Evolutionary conservation across 2,888 invertebrate genomes (phyloP), one percentile per base, ranked within the genome.

Genomic region (Tetragonula carbonaria): DNA sequence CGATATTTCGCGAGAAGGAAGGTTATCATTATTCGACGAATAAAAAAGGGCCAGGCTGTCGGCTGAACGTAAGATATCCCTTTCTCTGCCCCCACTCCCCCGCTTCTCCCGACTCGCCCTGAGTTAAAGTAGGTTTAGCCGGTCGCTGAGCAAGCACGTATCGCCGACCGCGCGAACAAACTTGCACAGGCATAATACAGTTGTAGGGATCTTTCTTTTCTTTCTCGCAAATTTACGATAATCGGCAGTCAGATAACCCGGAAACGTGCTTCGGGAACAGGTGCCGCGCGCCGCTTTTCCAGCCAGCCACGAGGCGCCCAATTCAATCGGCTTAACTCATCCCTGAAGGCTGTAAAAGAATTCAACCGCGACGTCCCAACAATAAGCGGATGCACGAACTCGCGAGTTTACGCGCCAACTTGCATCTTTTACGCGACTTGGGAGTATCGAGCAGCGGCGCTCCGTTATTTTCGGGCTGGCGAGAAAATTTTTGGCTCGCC

Each of bases 171-270:
- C 72, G 50, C 66, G 51, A 77, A 79, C 78, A 79, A 85, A 88
- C 80, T 85, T 62, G 75, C 68, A n/a, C 62, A 65, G 68, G 62
- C 84, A 74, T 89, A 87, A 89, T 87, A 89, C 89, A 87, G 86
- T 86, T 85, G 85, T 86, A 86, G 67, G 70, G 68, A 0, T 45
- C 45, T 8, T 45, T 45, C 28, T 45, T 45, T 45, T 8, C 8
- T 83, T 78, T 84, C 84, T 85, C 18, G 78, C 72, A 72, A 91
- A 90, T 90, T 87, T 88, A 90, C 85, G 87, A 84, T 86, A 86
- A 90, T 82, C 78, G 84, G 85, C 80, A 83, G 83, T 75, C 80
- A 85, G 88, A 91, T 91, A 91, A 90, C 87, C 78, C 78, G 65
- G 86, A 79, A 85, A 88, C 87, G 89, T 87, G 90, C 87, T 82